Percentiles rank a stretch among this genome's conserved stretches.
These are phyloP conservation scores for Nemotelus pantherinus DNA, from an alignment of 2,888 invertebrate species.

Conservation along the genomic window DNA sequence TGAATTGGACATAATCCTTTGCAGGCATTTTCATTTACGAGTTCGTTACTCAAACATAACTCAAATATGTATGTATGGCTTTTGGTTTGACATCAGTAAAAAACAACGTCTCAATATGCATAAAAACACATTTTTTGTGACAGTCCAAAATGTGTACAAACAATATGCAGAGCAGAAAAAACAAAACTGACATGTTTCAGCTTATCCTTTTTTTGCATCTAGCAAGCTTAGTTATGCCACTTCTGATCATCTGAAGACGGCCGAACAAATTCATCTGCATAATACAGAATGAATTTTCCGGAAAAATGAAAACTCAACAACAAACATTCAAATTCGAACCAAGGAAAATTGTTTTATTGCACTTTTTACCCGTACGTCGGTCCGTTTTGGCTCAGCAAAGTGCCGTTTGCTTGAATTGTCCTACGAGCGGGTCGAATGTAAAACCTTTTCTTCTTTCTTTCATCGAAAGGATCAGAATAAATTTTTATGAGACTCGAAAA, in stretches of 20 bases:
- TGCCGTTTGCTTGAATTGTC: neutral
- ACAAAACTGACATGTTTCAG: conserved; percentile 16
- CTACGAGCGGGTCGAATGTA: neutral
- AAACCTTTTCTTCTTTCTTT: conserved; percentile 12
- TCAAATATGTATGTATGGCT: too few species aligned
- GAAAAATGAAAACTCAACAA: neutral
- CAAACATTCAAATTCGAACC: neutral
- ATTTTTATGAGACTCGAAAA: conserved; percentile 13
- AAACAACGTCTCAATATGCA: too few species aligned
- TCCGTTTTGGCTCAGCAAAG: neutral
- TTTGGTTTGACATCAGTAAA: too few species aligned
- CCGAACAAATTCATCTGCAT: conserved; percentile 18
- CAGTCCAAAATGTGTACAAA: conserved; percentile 7
- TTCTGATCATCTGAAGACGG: neutral
- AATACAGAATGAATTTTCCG: neutral
- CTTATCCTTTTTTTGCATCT: conserved; percentile 27
- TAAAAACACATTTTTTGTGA: too few species aligned
- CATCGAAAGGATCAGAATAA: conserved; percentile 3
- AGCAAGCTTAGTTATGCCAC: neutral
- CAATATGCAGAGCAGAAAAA: neutral
- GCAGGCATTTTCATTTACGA: too few species aligned
- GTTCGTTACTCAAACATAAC: too few species aligned
- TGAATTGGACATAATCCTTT: too few species aligned
- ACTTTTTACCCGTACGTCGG: conserved; percentile 32
- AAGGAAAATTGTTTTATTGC: conserved; percentile 29